Evolutionary conservation across 2,888 invertebrate genomes (phyloP), one percentile per base, ranked within the genome.

Genomic region (Hirtodrosophila duncani): DNA sequence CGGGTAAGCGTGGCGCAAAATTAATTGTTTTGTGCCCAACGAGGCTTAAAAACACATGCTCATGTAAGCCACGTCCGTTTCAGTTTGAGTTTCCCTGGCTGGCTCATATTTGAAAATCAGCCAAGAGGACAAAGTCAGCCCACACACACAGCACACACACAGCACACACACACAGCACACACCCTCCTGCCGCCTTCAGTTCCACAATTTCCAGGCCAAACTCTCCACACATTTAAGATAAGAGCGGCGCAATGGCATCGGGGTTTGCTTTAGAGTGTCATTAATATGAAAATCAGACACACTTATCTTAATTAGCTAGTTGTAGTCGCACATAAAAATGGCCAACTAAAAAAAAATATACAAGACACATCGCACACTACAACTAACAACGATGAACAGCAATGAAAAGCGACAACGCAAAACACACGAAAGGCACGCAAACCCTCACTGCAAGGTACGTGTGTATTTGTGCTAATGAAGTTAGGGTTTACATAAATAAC

Each of bases 1-100:
- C 45, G 31, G 24, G 69, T 49, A 71, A 81, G 81, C 78, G 82
- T 81, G 63, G 63, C 82, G 44, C 50, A 59, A 72, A 82, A 82
- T 75, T 82, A 75, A 75, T 75, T 75, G 75, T 75, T 82, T 82
- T 71, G 74, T 80, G 78, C 82, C 81, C 81, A 82, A 67, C 82
- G 72, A 77, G 82, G 68, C 82, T 82, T 80, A 82, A 78, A 71
- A 67, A 77, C 82, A 82, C 65, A 82, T 77, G 69, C 78, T 80
- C 81, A 82, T 71, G 81, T 79, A 66, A 69, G 70, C 81, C 79
- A 78, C 70, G 79, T 81, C 70, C 70, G 81, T 38, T 74, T 50
- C 50, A 69, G 63, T 38, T 9, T 29, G 9, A 23, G 2, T 23
- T 17, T 18, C 13, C 8, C 6, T 23, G 26, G 24, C 23, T 50